phyloP scores from a whole-genome alignment of 2,888 invertebrate species.

The Lasioglossum malachurum region DNA sequence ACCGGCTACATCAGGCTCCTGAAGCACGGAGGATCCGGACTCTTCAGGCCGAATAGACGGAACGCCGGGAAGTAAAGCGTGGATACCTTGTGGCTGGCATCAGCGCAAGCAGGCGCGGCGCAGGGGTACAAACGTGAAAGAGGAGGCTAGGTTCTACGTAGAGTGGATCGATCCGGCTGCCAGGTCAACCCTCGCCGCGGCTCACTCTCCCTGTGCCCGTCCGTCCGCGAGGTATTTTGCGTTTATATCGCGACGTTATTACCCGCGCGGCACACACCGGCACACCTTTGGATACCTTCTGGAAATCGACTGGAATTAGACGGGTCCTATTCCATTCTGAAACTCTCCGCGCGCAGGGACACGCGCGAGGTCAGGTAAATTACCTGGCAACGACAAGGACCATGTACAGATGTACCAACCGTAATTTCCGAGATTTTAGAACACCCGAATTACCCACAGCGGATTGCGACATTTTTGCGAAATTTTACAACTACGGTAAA shows the following conservation, averaged over 20 bases:
- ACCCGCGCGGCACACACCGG: constrained; percentile 63
- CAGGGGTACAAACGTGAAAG: constrained; percentile 73
- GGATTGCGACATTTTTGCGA: not conserved
- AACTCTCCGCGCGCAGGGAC: not conserved
- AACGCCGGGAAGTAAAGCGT: constrained; percentile 68
- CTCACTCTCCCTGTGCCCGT: constrained; percentile 64
- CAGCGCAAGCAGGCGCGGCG: constrained; percentile 78
- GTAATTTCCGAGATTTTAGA: not conserved
- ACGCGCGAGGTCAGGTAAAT: not conserved
- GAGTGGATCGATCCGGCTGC: constrained; percentile 79
- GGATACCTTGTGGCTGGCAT: constrained; percentile 76
- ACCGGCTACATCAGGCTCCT: constrained; percentile 29
- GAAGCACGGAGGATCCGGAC: constrained; percentile 72
- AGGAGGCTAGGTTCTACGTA: constrained; percentile 72
- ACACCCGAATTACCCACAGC: not conserved
- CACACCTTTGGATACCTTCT: not conserved
- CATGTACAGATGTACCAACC: not conserved
- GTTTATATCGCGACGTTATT: constrained; percentile 71
- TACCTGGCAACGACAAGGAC: not conserved
- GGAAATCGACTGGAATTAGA: constrained; percentile 49
- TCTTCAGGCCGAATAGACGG: constrained; percentile 52
- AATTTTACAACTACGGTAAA: not conserved
- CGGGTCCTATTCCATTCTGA: not conserved
- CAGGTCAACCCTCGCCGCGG: constrained; percentile 76
- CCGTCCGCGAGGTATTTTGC: constrained; percentile 66